These are phyloP conservation scores for Eustalomyia histrio DNA, from an alignment of 2,888 invertebrate species.

Conservation along the genomic window DNA sequence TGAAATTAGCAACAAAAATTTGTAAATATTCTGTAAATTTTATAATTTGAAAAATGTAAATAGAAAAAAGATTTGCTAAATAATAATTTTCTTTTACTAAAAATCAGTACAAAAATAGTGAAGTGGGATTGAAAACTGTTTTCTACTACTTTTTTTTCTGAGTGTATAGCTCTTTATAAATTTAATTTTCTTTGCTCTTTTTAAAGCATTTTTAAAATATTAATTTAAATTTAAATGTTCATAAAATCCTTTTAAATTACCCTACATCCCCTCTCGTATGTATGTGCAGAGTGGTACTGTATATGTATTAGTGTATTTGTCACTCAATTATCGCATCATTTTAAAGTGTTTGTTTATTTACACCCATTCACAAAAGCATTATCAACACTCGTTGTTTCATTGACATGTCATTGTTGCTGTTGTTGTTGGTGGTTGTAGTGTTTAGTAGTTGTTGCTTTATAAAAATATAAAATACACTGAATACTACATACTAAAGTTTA, in stretches of 20 bases:
- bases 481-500: background rate
- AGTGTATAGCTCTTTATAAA: too few relatives aligned
- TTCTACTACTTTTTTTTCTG: too few relatives aligned
- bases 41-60: too few relatives aligned
- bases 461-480: background rate
- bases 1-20: too few relatives aligned
- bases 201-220: too few relatives aligned
- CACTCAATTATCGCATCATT: constrained; percentile 13
- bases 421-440: background rate
- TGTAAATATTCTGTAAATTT: too few relatives aligned
- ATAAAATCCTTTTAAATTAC: background rate
- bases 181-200: too few relatives aligned
- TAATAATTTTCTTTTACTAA: too few relatives aligned
- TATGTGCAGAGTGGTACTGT: background rate
- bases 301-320: constrained; percentile 1
- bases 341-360: constrained; percentile 20
- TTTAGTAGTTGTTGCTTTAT: background rate
- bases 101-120: too few relatives aligned
- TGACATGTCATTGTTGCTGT: constrained; percentile 5
- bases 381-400: constrained; percentile 7
- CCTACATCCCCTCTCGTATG: background rate
- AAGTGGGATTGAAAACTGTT: too few relatives aligned
- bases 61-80: too few relatives aligned
- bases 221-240: background rate
- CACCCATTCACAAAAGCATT: constrained; percentile 1